Evolutionary conservation across 2,888 invertebrate species (phyloP), one percentile per base, ranked within the genome.

Genomic region (Cremastinae sp.): DNA sequence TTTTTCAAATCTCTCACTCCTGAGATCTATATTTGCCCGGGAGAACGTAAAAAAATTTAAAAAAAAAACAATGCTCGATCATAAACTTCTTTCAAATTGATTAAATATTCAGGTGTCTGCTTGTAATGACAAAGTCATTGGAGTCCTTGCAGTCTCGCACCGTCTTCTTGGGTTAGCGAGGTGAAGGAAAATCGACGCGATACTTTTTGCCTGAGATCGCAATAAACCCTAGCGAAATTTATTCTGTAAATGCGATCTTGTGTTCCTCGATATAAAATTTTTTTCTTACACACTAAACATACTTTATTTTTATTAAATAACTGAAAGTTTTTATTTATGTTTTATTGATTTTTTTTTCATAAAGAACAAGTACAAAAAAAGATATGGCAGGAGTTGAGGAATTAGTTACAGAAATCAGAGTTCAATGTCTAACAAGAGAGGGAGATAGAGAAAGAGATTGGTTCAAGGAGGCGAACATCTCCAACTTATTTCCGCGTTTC

Each of bases 101-200:
- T 69, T 53, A 64, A 16, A 18, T 65, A 41, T 54, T 12, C 65
- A 12, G 49, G 20, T 49, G 49, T 38, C 49, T 72, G n/a, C 69
- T 69, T 62, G 72, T 28, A 28, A 28, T 28, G 2, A 5, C 28
- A 59, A 59, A 53, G 56, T 28, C 51, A 20, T n/a, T 20, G 18
- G 18, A 36, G 66, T 72, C 62, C 49, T 78, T 61, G 73, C 53
- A 28, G 49, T 68, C 34, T 20, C 53, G 45, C 66, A 66, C 61
- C 61, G 16, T 18, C 62, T 69, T 78, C 75, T 81, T 38, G 47
- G 75, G 79, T 78, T 76, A 76, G 59, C 47, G 47, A 79, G 79
- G 79, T 82, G 79, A 83, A 82, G 82, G 79, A 82, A 80, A 79
- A 78, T 47, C 62, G 20, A 62, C 68, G 74, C 77, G 81, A 80